Conservation (phyloP, 1,140 invertebrate genomes). For the Drosophila sulfurigaster region DNA sequence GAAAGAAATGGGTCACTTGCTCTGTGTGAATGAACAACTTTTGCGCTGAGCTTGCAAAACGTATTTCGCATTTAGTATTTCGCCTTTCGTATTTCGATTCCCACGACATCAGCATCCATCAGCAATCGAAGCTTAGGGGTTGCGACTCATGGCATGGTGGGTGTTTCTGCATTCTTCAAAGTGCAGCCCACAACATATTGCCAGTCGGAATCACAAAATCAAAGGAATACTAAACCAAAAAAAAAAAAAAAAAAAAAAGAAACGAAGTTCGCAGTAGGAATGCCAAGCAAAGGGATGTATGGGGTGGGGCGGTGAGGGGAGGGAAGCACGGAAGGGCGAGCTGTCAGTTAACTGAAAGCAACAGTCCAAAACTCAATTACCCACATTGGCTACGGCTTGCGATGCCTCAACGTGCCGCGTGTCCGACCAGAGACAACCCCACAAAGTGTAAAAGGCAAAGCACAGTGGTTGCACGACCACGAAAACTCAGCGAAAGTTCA, state of each 20-base stretch:
- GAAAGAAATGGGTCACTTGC: slow-evolving; percentile 41
- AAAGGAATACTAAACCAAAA: slow-evolving; percentile 6
- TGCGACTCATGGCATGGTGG: neutral
- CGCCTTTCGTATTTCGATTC: slow-evolving; percentile 15
- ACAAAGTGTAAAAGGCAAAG: slow-evolving; percentile 5
- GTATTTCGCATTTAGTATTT: slow-evolving; percentile 10
- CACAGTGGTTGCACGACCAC: slow-evolving; percentile 30
- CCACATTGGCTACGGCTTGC: slow-evolving; percentile 44
- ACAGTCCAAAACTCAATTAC: slow-evolving; percentile 79
- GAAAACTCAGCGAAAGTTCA: neutral
- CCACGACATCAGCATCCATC: slow-evolving; percentile 25
- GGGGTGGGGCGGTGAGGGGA: neutral
- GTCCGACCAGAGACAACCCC: slow-evolving; percentile 17
- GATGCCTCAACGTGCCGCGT: neutral
- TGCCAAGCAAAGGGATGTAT: neutral
- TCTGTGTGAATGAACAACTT: slow-evolving; percentile 14
- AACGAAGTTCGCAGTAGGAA: neutral
- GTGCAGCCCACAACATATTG: slow-evolving; percentile 36
- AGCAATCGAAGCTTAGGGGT: neutral
- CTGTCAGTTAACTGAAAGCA: slow-evolving; percentile 66
- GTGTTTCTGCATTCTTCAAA: slow-evolving; percentile 24
- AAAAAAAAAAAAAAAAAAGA: slow-evolving; percentile 6
- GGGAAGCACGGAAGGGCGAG: slow-evolving; percentile 10
- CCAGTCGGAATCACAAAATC: slow-evolving; percentile 27
- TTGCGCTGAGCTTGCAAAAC: slow-evolving; percentile 26